Percentiles rank a stretch among this genome's conserved stretches.
These are phyloP conservation scores for Batillaria attramentaria DNA, from an alignment of 1,140 invertebrate species.

Conservation along the genomic window DNA sequence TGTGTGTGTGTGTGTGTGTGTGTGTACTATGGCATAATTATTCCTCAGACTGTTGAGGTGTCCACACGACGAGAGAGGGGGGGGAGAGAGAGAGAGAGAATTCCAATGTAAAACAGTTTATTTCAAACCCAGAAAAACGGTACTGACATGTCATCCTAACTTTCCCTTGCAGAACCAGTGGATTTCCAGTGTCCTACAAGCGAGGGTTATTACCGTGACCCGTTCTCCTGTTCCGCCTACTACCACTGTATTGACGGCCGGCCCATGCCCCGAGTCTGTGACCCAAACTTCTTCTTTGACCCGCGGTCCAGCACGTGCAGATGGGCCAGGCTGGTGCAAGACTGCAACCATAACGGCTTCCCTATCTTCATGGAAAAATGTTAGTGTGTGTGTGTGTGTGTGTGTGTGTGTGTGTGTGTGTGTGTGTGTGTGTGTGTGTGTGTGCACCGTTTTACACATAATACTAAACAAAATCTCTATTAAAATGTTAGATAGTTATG, in stretches of 20 bases:
- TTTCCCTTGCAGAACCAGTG: neutral
- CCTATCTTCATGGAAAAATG: neutral
- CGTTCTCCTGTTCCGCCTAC: constrained; percentile 22
- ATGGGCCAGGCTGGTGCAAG: constrained; percentile 33
- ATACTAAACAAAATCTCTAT: neutral
- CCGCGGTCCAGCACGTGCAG: constrained; percentile 29
- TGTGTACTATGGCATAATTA: neutral
- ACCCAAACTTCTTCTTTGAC: constrained; percentile 41
- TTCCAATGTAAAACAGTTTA: too few relatives aligned
- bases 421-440: too few relatives aligned
- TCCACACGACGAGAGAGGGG: too few relatives aligned
- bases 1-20: constrained; percentile 18
- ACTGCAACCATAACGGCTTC: constrained; percentile 14
- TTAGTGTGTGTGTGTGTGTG: neutral
- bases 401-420: too few relatives aligned
- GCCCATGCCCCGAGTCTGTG: constrained; percentile 30
- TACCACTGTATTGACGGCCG: constrained; percentile 36
- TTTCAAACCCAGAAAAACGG: too few relatives aligned
- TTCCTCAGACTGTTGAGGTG: too few relatives aligned
- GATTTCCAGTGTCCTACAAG: constrained; percentile 29
- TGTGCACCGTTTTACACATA: too few relatives aligned
- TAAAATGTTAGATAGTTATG: too few relatives aligned
- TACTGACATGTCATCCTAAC: neutral
- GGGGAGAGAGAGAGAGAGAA: too few relatives aligned
- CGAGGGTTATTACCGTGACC: constrained; percentile 41